A percentile compares a stretch with the other conserved stretches of the same genome.
phyloP scores from a whole-genome alignment of 2,797 vertebrate genomes.

The Acrocephalus scirpaceus region DNA sequence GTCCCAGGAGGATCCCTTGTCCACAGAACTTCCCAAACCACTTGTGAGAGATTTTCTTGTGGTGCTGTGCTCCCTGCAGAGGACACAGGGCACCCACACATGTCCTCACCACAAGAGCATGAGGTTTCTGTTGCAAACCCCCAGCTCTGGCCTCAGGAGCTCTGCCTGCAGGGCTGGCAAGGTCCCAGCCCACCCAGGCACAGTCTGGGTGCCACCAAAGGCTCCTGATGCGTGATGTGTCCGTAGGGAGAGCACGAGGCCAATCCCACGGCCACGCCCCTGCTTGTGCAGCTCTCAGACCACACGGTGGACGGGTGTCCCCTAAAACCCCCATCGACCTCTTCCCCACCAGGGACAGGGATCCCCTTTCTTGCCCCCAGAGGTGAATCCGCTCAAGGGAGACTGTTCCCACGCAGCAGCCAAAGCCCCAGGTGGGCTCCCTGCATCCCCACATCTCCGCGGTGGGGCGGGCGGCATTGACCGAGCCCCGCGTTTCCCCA shows the following conservation, averaged over 20 bases:
- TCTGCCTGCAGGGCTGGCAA: not conserved
- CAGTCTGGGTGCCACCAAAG: not conserved
- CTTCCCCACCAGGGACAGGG: not conserved
- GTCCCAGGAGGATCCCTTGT: not conserved
- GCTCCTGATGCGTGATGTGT: fast-evolving
- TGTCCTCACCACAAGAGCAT: fast-evolving
- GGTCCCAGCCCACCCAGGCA: not conserved
- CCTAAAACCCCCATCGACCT: fast-evolving
- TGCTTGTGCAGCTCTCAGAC: not conserved
- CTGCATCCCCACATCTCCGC: not conserved
- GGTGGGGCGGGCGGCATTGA: fast-evolving
- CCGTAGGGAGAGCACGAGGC: not conserved
- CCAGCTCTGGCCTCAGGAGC: not conserved
- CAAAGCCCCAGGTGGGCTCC: not conserved
- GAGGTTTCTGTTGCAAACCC: not conserved
- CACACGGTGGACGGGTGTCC: not conserved
- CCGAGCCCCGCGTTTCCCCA: not conserved
- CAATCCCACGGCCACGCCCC: fast-evolving
- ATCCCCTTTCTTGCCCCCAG: not conserved
- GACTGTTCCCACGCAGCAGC: not conserved
- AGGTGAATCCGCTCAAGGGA: not conserved
- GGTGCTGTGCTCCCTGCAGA: not conserved
- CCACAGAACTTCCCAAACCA: not conserved
- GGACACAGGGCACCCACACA: not conserved
- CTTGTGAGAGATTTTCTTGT: not conserved